Evolutionary conservation across 35 echinoderm and acorn worm genomes (phyloP).

Genomic region (Ptychodera flava): DNA sequence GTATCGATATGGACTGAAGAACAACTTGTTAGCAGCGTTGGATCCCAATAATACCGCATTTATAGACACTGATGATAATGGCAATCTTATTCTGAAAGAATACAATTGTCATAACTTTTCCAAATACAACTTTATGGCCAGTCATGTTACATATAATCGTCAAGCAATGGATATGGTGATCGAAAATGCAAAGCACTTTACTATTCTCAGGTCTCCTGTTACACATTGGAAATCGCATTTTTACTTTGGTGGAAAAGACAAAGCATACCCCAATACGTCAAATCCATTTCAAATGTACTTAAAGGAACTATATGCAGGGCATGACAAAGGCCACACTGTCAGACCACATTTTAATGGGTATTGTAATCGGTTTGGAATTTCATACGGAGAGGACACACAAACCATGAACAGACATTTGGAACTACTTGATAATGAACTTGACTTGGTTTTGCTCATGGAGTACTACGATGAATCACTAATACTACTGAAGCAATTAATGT

Average conservation of each 20-base stretch:
- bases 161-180: neutral
- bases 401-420: constrained; percentile 18
- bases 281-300: neutral
- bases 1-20: too few species aligned
- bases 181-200: neutral
- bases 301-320: neutral
- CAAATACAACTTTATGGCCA: neutral
- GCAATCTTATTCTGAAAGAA: too few species aligned
- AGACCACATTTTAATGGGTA: neutral
- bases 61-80: too few species aligned
- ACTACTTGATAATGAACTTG: constrained; percentile 38
- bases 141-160: neutral
- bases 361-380: neutral
- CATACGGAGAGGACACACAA: neutral
- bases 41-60: too few species aligned
- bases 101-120: neutral
- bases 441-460: constrained; percentile 67
- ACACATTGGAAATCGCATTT: neutral
- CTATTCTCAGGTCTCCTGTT: neutral
- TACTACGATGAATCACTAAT: constrained; percentile 73
- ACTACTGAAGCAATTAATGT: constrained; percentile 49
- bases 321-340: neutral
- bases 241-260: neutral
- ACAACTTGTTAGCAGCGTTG: too few species aligned
- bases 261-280: neutral